These are phyloP conservation scores for Hypomecis punctinalis DNA, from an alignment of 2,888 invertebrate genomes.

Conservation along the genomic window DNA sequence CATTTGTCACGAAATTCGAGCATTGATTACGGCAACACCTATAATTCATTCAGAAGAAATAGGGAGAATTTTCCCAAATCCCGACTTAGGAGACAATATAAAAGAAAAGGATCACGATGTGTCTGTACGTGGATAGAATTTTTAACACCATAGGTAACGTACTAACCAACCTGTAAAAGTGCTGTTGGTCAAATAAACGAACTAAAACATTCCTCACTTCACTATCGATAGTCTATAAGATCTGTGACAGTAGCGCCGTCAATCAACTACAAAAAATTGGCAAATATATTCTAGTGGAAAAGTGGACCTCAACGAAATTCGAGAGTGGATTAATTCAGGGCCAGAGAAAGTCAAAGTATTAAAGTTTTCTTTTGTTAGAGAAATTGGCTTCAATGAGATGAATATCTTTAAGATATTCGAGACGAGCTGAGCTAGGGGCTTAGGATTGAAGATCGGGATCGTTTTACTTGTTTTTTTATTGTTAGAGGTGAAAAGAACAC, in stretches of 20 bases:
- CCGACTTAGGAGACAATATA: conserved; percentile 4
- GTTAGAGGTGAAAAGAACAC: background rate
- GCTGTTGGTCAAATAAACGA: background rate
- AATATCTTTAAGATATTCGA: conserved; percentile 2
- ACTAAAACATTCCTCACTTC: background rate
- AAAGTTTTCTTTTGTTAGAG: conserved; percentile 16
- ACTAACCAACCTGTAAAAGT: background rate
- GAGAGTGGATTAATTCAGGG: conserved; percentile 18
- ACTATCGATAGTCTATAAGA: background rate
- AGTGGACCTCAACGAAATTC: conserved; percentile 16
- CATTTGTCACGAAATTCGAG: background rate
- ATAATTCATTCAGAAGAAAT: conserved; percentile 11
- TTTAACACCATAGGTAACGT: background rate
- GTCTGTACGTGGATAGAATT: conserved; percentile 9
- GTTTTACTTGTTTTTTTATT: background rate
- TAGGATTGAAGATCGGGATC: background rate
- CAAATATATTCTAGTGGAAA: conserved; percentile 2
- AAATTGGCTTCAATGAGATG: conserved; percentile 1
- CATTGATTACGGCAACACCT: background rate
- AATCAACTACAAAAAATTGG: background rate
- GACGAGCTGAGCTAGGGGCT: background rate
- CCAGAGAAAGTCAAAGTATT: conserved; percentile 9
- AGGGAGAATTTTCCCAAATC: conserved; percentile 3
- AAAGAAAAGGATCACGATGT: conserved; percentile 10
- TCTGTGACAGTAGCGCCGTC: background rate